Evolutionary conservation across 2,888 invertebrate species (phyloP).

Genomic region (Lamproptera curius): DNA sequence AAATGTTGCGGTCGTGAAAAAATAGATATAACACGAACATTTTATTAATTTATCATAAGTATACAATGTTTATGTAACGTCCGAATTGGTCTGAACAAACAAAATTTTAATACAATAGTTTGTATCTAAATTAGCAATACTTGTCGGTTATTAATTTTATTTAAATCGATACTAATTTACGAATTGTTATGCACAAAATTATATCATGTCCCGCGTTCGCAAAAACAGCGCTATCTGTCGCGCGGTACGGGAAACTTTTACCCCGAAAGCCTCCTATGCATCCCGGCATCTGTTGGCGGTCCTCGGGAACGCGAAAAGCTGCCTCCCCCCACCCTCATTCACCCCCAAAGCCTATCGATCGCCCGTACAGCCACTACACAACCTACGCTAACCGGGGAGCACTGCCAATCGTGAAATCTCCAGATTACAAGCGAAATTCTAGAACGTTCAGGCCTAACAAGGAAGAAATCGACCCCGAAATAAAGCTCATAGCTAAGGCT

Average conservation of each 20-base stretch:
- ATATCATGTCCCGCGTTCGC: no score
- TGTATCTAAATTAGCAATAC: no score
- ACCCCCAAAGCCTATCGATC: slow-evolving; percentile 60
- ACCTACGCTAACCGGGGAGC: slow-evolving; percentile 59
- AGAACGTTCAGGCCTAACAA: slow-evolving; percentile 46
- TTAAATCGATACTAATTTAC: no score
- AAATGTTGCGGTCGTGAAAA: no score
- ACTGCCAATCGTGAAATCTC: slow-evolving; percentile 46
- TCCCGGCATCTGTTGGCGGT: slow-evolving; percentile 61
- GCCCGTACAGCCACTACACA: slow-evolving; percentile 47
- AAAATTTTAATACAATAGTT: no score
- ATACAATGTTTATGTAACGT: no score
- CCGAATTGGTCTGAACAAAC: no score
- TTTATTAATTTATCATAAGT: no score
- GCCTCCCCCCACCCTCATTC: slow-evolving; percentile 33
- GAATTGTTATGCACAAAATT: no score
- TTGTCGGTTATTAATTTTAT: no score
- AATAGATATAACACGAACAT: no score
- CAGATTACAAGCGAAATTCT: slow-evolving; percentile 42
- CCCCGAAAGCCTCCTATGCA: slow-evolving; percentile 27
- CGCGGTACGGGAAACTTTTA: slow-evolving; percentile 33
- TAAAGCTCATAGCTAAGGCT: background rate
- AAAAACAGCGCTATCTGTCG: slow-evolving; percentile 35
- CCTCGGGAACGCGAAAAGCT: slow-evolving; percentile 36
- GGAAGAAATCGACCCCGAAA: slow-evolving; percentile 11